Evolutionary conservation across 1,140 invertebrate species (phyloP).

Genomic region (Brachionus plicatilis): DNA sequence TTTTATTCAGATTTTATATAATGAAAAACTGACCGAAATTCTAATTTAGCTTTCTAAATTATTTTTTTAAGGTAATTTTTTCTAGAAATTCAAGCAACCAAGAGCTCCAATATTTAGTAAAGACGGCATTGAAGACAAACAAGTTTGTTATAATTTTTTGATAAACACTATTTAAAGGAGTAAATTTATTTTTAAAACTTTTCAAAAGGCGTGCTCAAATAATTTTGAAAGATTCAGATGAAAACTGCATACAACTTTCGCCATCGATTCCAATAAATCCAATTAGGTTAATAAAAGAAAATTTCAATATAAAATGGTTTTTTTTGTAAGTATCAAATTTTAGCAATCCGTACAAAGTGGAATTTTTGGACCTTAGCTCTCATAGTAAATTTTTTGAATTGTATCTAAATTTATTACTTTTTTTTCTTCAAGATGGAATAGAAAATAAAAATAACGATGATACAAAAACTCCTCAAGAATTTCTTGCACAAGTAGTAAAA

Average conservation of each 20-base stretch:
- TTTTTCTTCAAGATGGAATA: background rate
- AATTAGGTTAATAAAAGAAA: background rate
- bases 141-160: background rate
- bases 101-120: background rate
- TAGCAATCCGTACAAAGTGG: slow-evolving; percentile 14
- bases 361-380: background rate
- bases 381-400: background rate
- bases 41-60: no score
- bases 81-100: slow-evolving; percentile 10
- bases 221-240: background rate
- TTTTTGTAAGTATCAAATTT: background rate
- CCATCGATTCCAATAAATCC: background rate
- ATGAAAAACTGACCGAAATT: no score
- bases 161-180: no score
- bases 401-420: background rate
- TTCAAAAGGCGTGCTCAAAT: background rate
- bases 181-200: background rate
- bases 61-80: background rate
- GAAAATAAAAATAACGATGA: background rate
- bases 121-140: background rate
- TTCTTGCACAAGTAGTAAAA: background rate
- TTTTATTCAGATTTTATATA: no score
- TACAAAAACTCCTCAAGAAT: background rate
- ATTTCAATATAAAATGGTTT: no score
- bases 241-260: background rate